Evolutionary conservation across 2,113 vertebrate genomes (phyloP).

Genomic region (Tetrax tetrax): DNA sequence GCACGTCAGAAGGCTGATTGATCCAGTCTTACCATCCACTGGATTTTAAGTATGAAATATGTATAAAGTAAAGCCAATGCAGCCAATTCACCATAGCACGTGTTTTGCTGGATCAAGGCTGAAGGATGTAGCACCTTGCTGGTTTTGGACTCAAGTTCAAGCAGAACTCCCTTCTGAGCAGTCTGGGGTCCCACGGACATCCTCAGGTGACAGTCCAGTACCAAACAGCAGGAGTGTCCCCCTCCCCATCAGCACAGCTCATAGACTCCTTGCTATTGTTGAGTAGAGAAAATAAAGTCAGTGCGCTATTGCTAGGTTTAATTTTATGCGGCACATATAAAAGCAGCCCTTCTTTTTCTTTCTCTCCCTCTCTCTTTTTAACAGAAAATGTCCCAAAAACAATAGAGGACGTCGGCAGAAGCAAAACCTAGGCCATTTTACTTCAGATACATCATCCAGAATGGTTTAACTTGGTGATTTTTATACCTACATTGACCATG

Average conservation of each 20-base stretch:
- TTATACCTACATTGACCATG: constrained; percentile 87
- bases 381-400: constrained; percentile 96
- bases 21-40: background rate
- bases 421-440: constrained; percentile 96
- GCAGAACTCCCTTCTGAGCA: background rate
- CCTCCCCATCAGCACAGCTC: background rate
- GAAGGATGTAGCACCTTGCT: background rate
- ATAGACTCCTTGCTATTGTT: background rate
- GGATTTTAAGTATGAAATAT: background rate
- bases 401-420: constrained; percentile 93
- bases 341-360: background rate
- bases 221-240: background rate
- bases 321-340: background rate
- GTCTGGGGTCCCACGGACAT: background rate
- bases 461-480: constrained; percentile 90
- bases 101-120: background rate
- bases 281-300: background rate
- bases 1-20: background rate
- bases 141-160: background rate
- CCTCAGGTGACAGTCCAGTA: background rate
- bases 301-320: background rate
- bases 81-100: background rate
- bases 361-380: background rate
- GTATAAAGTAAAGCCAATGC: background rate
- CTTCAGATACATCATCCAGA: constrained; percentile 92